Base-by-base conservation (phyloP, 2,797 vertebrate genomes). In the Acanthiza pusilla region DNA sequence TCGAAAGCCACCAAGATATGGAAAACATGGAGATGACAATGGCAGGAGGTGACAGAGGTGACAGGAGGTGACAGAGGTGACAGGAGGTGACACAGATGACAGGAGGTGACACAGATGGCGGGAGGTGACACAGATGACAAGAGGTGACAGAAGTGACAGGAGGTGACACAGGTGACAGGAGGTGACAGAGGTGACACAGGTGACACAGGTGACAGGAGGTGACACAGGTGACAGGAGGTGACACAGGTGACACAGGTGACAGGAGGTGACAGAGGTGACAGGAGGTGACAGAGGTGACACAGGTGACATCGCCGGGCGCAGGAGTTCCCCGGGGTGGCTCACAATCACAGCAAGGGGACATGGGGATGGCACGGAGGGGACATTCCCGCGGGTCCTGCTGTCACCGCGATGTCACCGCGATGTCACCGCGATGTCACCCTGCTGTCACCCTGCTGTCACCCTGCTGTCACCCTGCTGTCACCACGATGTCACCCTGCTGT, bases 281-380 rank as follows among this genome's bases (percentile, higher is more conserved):
- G 18, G 43, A 19, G 30, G 48, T 36, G 48, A 27, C 48, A 50
- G 48, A 14, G n/a, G 54, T 36, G 36, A n/a, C n/a, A n/a, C n/a
- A n/a, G n/a, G 10, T 20, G 60, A 17, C 25, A 20, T 38, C 14
- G 14, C 34, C 26, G 9, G 60, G 38, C 10, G 43, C 27, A 38
- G 57, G n/a, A 47, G 17, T 27, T 32, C 32, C 57, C 3, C 16
- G 8, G 1, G 57, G n/a, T 5, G 16, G 7, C 17, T 5, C 0
- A 4, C 32, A 38, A 5, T 60, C 47, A 3, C 0, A 6, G 45
- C 45, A 6, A 17, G 22, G 27, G 32, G 14, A 7, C 2, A 5
- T 7, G 9, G 74, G 38, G 48, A 1, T 11, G 13, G 11, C 5
- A 27, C 43, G 34, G 21, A 25, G 55, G 27, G 43, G 34, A 47